Base-by-base conservation (phyloP, 2,113 vertebrate species). In the Orthonyx spaldingii region DNA sequence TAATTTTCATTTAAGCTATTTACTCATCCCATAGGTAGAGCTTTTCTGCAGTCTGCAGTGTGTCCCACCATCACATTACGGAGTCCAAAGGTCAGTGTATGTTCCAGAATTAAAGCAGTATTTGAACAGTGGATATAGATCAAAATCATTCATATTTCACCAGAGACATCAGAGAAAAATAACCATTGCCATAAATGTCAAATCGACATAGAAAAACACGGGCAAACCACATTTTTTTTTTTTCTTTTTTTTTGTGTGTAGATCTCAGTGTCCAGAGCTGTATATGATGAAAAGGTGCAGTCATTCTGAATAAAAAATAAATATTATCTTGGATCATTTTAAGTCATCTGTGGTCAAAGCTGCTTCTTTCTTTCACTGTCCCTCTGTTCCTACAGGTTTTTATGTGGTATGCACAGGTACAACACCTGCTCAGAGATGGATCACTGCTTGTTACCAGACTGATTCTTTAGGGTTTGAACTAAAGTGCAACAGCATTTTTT, bases 321-420 rank as follows among this genome's bases (percentile, higher is more conserved):
- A 39, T n/a, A n/a, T 41, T 47, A 2, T 69, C 17, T 84, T 72
- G 24, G 15, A 66, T 53, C 6, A 22, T 61, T 37, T 81, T 59
- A 80, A 56, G 5, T 12, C 13, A 27, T 65, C 28, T 72, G 18
- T 63, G 23, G 20, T 64, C 7, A 11, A 78, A 94, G 12, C 11
- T 71, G 30, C 53, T 92, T 10, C 33, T 4, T 63, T 79, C 13
- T 42, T 70, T 70, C 26, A 22, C 10, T 24, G 11, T 3, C 5
- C 2, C 6, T 1, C 5, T 27, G 5, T 10, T 33, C 8, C 27
- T 11, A 17, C 3, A 0, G 1, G 0, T 30, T 85, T 50, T 78
- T 32, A 15, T 84, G 66, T 82, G 39, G 8, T 33, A 11, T 71
- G 16, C 11, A 35, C 17, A 53, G 20, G 16, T 66, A 22, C 10